Base-by-base conservation (phyloP, 35 echinoderm and acorn worm species). In the Diadema setosum region DNA sequence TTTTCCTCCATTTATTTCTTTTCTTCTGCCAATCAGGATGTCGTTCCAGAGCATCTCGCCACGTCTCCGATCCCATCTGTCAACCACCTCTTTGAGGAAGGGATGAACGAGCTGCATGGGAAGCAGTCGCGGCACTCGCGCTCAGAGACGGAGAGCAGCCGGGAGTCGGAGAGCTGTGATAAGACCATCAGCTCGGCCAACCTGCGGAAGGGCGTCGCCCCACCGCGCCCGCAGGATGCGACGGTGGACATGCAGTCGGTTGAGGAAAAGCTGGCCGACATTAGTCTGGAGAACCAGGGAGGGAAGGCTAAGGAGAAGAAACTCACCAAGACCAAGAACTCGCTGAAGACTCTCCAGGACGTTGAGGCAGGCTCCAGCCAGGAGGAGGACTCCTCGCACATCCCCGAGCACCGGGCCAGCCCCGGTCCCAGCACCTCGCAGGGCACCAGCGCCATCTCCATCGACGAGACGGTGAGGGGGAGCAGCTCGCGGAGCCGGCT, bases 41-140 rank as follows among this genome's bases (percentile, higher is more conserved):
- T 74, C 37, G 76, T 95, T 23, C 93, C 93, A 42, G 83, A 74
- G 3, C 76, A 98, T 65, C 65, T 94, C 18, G 89, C 92, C 27
- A 91, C 96, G 1, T 94, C 92, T 5, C 96, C 92, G 15, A 85
- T 98, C 33, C 89, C 81, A 18, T 87, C 89, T 7, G 48, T 81
- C 24, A 17, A 26, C 16, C 39, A 84, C 15, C 46, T 98, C 1
- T 94, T 98, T 86, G 69, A 91, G 70, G 86, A 94, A 26, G 96
- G 96, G 36, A 80, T 98, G 56, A 88, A 93, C 8, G 26, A 87
- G 64, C 81, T 98, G 8, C 88, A 91, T 40, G 83, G 65, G 14
- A 81, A 50, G 27, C 23, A 49, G 15, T 45, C 57, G 29, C 37
- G 56, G 58, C 45, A 85, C 32, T 24, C 50, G 18, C 80, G 86